These are phyloP conservation scores for Gryllus longicercus DNA, from an alignment of 2,888 invertebrate genomes.

Conservation along the genomic window DNA sequence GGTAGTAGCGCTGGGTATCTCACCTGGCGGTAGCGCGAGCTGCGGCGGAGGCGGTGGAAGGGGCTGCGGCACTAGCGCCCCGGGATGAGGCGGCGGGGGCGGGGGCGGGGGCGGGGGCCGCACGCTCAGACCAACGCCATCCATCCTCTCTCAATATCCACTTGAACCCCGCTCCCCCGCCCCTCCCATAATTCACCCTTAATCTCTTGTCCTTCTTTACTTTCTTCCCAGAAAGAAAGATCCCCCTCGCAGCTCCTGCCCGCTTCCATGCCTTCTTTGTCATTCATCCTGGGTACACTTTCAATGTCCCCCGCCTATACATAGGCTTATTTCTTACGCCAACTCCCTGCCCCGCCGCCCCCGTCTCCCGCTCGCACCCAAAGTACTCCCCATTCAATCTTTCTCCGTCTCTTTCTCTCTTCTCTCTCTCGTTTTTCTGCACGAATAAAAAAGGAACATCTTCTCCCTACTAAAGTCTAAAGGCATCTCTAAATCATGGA, in stretches of 20 bases:
- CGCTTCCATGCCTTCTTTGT: constrained; percentile 1
- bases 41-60: background rate
- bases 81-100: background rate
- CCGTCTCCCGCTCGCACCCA: background rate
- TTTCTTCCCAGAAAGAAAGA: constrained; percentile 11
- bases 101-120: background rate
- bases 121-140: background rate
- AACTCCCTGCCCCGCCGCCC: background rate
- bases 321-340: constrained; percentile 3
- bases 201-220: constrained; percentile 17
- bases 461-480: constrained; percentile 17
- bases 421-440: constrained; percentile 2
- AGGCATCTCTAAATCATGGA: constrained; percentile 17
- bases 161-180: background rate
- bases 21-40: no score
- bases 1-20: no score
- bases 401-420: background rate
- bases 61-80: background rate
- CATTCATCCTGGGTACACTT: constrained; percentile 10
- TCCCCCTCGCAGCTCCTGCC: background rate
- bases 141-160: constrained; percentile 17
- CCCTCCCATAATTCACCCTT: constrained; percentile 17
- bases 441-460: constrained; percentile 10
- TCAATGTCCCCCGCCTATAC: constrained; percentile 17
- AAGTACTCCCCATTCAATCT: constrained; percentile 17